Percentiles rank a stretch among this genome's conserved stretches.
These are phyloP conservation scores for Corythucha ciliata DNA, from an alignment of 2,888 invertebrate species.

Conservation along the genomic window DNA sequence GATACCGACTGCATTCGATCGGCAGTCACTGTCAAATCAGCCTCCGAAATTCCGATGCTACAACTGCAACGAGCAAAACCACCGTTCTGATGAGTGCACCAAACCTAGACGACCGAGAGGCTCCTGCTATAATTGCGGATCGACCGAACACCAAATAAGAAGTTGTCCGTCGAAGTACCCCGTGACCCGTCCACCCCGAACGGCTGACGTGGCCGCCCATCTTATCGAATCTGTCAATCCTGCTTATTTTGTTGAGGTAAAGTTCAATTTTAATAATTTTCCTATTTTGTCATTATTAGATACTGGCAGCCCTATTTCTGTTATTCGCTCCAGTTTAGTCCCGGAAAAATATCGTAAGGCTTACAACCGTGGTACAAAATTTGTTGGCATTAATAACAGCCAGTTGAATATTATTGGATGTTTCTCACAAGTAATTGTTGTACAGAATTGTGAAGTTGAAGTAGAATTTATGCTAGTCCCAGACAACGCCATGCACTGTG, in stretches of 20 bases:
- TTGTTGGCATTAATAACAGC: not conserved
- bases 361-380: not conserved
- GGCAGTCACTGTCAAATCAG: no score
- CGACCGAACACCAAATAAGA: no score
- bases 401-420: not conserved
- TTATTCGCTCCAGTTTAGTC: constrained; percentile 26
- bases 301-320: constrained; percentile 5
- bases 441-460: not conserved
- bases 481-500: not conserved
- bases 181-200: no score
- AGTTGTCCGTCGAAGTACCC: no score
- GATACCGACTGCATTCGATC: no score
- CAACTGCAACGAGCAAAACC: no score
- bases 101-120: no score
- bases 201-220: no score
- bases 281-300: not conserved
- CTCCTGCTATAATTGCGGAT: no score
- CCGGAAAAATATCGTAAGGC: not conserved
- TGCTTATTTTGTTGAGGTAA: not conserved
- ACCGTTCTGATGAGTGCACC: no score
- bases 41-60: no score
- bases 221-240: not conserved
- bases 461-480: constrained; percentile 1
- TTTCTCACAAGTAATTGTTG: not conserved
- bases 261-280: not conserved